Evolutionary conservation across 2,888 invertebrate genomes (phyloP).

Genomic region (Lydus trimaculatus): DNA sequence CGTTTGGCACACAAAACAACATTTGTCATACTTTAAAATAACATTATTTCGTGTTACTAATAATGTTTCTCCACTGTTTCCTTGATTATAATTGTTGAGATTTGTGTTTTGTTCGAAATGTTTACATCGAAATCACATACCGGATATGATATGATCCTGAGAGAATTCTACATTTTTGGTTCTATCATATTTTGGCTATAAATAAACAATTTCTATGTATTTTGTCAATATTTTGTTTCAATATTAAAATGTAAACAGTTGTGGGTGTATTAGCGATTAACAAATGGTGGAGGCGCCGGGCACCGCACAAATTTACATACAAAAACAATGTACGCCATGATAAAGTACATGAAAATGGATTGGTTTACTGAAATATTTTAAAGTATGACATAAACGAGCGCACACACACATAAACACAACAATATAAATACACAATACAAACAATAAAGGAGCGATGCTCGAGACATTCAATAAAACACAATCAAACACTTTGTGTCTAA

Average conservation of each 20-base stretch:
- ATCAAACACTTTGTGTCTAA: constrained; percentile 12
- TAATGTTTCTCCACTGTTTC: not conserved
- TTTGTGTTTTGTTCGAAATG: not conserved
- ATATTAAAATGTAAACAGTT: not conserved
- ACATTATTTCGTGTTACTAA: not conserved
- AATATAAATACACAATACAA: constrained; percentile 37
- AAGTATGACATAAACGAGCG: constrained; percentile 23
- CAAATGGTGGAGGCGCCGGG: constrained; percentile 1
- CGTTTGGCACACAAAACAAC: constrained; percentile 24
- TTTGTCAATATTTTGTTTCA: not conserved
- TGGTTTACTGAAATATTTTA: constrained; percentile 20
- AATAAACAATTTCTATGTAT: not conserved
- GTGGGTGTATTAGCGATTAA: not conserved
- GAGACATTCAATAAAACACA: constrained; percentile 47
- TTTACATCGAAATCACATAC: not conserved
- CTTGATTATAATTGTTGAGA: not conserved
- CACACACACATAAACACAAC: constrained; percentile 30
- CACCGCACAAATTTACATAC: not conserved
- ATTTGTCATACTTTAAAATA: constrained; percentile 31
- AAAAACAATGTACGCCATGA: not conserved
- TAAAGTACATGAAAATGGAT: not conserved
- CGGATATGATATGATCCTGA: not conserved
- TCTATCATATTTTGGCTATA: not conserved
- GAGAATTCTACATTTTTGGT: not conserved
- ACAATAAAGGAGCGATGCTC: constrained; percentile 41